Base-by-base conservation (phyloP, 2,113 vertebrate species). In the Oreotrochilus melanogaster region DNA sequence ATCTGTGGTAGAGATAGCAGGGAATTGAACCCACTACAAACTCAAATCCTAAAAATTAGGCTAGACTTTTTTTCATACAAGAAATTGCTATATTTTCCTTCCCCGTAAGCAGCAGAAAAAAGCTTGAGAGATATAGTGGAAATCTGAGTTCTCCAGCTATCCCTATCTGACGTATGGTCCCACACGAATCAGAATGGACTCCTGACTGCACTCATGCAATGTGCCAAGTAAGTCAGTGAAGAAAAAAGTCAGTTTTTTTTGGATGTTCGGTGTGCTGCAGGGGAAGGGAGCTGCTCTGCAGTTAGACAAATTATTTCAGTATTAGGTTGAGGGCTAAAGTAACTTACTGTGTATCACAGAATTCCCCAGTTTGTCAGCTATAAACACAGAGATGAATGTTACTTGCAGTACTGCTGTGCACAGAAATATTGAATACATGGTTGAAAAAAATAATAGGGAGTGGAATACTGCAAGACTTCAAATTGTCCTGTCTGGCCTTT, bases 221-320 rank as follows among this genome's bases (percentile, higher is more conserved):
- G 0, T 8, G 39, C 48, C 30, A 85, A 88, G 39, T 12, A 37
- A 18, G 33, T 69, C 21, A 67, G 18, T 57, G 17, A 64, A 80
- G 27, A 1, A 5, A 58, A 56, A 47, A 58, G 27, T 14, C 61
- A 67, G 35, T 35, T 70, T 39, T 69, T 0, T 0, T 31, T 4
- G 11, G 56, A 43, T 43, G 27, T 17, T 81, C 30, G 37, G 7
- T 11, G 11, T 12, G 18, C n/a, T 62, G 15, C 51, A 47, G 30
- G n/a, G 22, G 28, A 76, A 85, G 72, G 9, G 1, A 73, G 16
- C 16, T 51, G 15, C 43, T 70, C 58, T 33, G 5, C 7, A n/a
- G 12, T 22, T 28, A 65, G n/a, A 23, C 2, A 75, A 60, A 69
- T 7, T 0, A 51, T 53, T 67, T 50, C 78, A 58, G 19, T 21